Conservation (phyloP, 2,113 vertebrate species). For the Chinchilla lanigera region DNA sequence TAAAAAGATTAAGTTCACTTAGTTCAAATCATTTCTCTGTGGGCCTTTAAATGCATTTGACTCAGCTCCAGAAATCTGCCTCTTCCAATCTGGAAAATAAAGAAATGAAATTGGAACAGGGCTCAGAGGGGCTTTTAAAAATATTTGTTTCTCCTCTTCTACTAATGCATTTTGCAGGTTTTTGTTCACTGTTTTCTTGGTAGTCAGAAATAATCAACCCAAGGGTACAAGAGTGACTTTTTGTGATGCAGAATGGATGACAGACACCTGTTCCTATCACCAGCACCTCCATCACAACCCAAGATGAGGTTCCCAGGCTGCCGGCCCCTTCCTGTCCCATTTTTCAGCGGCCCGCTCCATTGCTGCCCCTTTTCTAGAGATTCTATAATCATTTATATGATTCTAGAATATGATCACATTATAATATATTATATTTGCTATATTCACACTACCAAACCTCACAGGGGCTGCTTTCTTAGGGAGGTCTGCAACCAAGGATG, state of each 20-base stretch:
- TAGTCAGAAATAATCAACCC: neutral
- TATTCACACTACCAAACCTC: accelerated
- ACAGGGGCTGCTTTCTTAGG: neutral
- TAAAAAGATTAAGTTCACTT: neutral
- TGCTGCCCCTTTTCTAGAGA: neutral
- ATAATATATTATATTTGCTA: neutral
- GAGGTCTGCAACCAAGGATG: accelerated
- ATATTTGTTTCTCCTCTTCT: neutral
- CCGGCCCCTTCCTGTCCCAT: accelerated
- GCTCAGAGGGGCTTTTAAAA: neutral
- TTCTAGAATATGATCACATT: neutral
- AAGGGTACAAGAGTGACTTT: neutral
- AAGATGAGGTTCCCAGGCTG: neutral
- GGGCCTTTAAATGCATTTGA: neutral
- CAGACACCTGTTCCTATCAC: accelerated
- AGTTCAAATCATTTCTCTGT: neutral
- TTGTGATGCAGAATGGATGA: accelerated
- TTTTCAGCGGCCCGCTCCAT: neutral
- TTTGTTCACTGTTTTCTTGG: neutral
- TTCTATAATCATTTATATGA: neutral
- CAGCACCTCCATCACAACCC: neutral
- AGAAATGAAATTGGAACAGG: neutral
- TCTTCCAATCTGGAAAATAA: neutral
- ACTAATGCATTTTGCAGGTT: neutral
- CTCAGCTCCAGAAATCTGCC: neutral